A percentile compares a stretch with the other conserved stretches of the same genome.
These are phyloP conservation scores for Microcaecilia unicolor DNA, from an alignment of 2,797 vertebrate species.

Conservation along the genomic window DNA sequence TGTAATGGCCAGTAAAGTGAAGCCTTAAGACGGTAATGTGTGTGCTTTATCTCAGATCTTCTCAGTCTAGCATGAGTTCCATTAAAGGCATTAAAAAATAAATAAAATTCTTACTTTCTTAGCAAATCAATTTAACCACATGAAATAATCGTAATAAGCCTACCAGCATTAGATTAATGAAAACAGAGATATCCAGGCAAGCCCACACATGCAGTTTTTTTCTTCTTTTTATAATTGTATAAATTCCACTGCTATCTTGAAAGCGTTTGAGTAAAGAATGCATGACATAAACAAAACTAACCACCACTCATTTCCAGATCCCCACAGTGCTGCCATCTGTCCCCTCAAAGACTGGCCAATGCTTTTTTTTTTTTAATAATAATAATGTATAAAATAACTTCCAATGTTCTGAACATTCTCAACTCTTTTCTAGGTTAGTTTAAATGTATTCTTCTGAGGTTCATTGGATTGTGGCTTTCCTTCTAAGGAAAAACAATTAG, in stretches of 20 bases:
- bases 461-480: constrained; percentile 19
- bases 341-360: not conserved
- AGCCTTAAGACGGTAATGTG: constrained; percentile 41
- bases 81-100: constrained; percentile 29
- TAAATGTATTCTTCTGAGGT: constrained; percentile 12
- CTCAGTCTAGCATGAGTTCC: constrained; percentile 39
- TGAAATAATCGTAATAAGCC: constrained; percentile 20
- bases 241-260: too few species aligned
- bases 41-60: constrained; percentile 54
- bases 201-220: too few species aligned
- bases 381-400: not conserved
- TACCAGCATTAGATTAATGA: constrained; percentile 11
- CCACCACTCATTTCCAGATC: not conserved
- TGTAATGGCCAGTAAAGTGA: constrained; percentile 51
- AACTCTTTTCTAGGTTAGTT: not conserved
- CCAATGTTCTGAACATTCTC: not conserved
- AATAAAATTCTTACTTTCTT: constrained; percentile 7
- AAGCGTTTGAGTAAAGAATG: too few species aligned
- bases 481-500: constrained; percentile 22
- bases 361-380: too few species aligned
- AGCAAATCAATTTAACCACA: constrained; percentile 35
- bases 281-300: not conserved
- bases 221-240: too few species aligned
- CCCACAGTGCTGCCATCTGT: not conserved
- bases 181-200: not conserved